phyloP scores from a whole-genome alignment of 1,140 invertebrate genomes.

The Hormaphis cornu region DNA sequence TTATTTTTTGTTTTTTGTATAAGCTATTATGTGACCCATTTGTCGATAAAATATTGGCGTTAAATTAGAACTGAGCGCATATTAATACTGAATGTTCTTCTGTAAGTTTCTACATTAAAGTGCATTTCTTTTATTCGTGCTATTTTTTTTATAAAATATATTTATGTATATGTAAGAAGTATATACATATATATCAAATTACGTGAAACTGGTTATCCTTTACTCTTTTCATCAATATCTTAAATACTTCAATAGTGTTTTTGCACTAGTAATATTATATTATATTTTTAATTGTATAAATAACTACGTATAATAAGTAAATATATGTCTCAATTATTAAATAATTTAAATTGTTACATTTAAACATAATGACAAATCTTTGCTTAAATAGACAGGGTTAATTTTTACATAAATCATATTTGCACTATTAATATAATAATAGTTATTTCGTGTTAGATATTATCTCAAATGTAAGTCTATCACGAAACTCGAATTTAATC shows the following conservation, averaged over 20 bases:
- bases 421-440: slow-evolving; percentile 1
- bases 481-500: slow-evolving; percentile 2
- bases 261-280: background rate
- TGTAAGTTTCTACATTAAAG: slow-evolving; percentile 33
- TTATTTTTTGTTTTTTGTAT: slow-evolving; percentile 26
- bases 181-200: background rate
- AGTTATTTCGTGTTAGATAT: slow-evolving; percentile 3
- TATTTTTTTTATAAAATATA: slow-evolving; percentile 20
- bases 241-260: slow-evolving; percentile 9
- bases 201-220: background rate
- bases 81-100: slow-evolving; percentile 26
- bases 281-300: background rate
- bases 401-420: slow-evolving; percentile 24
- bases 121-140: slow-evolving; percentile 30
- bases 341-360: background rate
- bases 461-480: background rate
- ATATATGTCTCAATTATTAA: slow-evolving; percentile 15
- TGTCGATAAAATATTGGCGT: slow-evolving; percentile 29
- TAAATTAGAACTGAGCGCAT: slow-evolving; percentile 20
- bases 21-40: slow-evolving; percentile 31
- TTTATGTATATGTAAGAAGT: background rate
- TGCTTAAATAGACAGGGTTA: slow-evolving; percentile 22
- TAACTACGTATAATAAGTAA: slow-evolving; percentile 3
- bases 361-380: background rate
- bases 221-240: slow-evolving; percentile 14